These are phyloP conservation scores for Meandrusa payeni DNA, from an alignment of 2,888 invertebrate species.

Conservation along the genomic window DNA sequence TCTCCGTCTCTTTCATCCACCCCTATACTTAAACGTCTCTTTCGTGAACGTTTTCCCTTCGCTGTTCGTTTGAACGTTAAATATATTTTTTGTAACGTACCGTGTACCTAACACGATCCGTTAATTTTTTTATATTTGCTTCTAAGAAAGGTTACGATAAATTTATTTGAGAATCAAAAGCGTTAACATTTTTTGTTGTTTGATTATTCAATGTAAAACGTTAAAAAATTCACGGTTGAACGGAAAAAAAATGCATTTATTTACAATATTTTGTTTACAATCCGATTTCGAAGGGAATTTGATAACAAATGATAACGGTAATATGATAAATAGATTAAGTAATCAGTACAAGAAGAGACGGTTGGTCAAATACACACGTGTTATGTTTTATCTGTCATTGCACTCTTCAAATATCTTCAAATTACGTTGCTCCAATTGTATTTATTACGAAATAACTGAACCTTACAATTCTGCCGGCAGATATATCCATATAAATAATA, in stretches of 20 bases:
- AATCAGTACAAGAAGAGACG: constrained; percentile 5
- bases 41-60: constrained; percentile 29
- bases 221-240: too few relatives aligned
- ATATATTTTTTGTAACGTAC: constrained; percentile 1
- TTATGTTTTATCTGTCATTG: constrained; percentile 61
- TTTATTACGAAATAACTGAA: not conserved
- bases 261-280: constrained; percentile 18
- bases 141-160: too few relatives aligned
- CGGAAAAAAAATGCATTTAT: constrained; percentile 1
- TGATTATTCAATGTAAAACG: too few relatives aligned
- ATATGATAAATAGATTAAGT: constrained; percentile 15
- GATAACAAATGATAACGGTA: constrained; percentile 19
- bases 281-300: constrained; percentile 19
- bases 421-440: constrained; percentile 1
- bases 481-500: too few relatives aligned
- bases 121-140: too few relatives aligned
- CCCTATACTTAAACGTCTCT: constrained; percentile 52
- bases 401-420: constrained; percentile 40
- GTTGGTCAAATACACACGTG: constrained; percentile 28
- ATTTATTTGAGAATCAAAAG: too few relatives aligned
- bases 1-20: constrained; percentile 62
- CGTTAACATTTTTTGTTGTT: too few relatives aligned
- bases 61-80: constrained; percentile 18
- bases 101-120: too few relatives aligned
- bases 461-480: too few relatives aligned